phyloP scores from a whole-genome alignment of 2,113 vertebrate species.

The Pelmatolapia mariae region DNA sequence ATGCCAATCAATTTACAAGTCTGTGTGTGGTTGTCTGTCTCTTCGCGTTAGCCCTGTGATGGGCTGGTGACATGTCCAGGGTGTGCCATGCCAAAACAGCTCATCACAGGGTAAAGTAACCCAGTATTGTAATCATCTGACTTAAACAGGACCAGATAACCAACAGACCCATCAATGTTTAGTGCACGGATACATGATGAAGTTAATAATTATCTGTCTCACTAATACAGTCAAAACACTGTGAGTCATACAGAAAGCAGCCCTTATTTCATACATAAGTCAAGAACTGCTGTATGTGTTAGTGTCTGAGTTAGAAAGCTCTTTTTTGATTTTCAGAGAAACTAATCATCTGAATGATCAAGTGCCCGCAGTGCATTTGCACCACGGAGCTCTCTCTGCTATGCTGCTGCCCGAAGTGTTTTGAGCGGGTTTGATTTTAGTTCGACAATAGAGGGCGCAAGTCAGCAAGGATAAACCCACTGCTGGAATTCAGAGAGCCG shows the following conservation, averaged over 20 bases:
- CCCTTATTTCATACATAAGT: not conserved
- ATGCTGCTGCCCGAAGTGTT: not conserved
- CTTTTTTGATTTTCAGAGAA: not conserved
- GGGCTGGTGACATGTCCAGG: not conserved
- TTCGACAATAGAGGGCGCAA: constrained; percentile 72
- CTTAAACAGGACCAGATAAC: not conserved
- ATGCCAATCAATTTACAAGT: not conserved
- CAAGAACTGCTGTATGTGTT: not conserved
- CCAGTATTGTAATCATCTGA: not conserved
- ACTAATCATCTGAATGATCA: not conserved
- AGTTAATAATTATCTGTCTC: not conserved
- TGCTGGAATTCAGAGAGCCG: constrained; percentile 55
- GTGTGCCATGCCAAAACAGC: not conserved
- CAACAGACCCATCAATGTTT: not conserved
- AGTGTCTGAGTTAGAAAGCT: not conserved
- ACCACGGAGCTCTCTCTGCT: not conserved
- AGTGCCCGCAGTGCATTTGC: not conserved
- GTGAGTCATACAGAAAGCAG: not conserved
- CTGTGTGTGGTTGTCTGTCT: not conserved
- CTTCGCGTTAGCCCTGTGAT: not conserved
- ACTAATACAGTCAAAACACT: not conserved
- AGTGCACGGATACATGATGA: not conserved
- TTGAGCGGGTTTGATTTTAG: not conserved
- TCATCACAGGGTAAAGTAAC: not conserved
- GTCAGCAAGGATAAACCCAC: constrained; percentile 60